These are phyloP conservation scores for Sylvia atricapilla DNA, from an alignment of 2,113 vertebrate species.

Conservation along the genomic window DNA sequence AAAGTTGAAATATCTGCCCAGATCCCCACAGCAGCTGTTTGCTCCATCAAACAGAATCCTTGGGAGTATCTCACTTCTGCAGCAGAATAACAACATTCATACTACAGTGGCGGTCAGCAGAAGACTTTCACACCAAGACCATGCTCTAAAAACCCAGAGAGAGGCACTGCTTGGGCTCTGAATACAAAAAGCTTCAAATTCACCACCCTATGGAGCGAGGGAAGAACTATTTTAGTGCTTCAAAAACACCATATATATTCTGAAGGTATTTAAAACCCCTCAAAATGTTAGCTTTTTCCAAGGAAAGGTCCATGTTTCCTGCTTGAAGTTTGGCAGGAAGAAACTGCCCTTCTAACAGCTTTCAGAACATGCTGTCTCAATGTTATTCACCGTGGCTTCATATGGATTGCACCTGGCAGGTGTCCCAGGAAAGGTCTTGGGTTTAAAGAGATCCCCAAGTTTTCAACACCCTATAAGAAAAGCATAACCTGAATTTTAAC, in stretches of 20 bases:
- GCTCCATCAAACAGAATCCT: neutral
- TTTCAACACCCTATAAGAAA: neutral
- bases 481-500: neutral
- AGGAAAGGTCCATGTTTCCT: neutral
- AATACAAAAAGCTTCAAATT: neutral
- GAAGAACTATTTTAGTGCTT: neutral
- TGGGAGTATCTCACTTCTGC: neutral
- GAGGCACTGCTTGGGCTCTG: neutral
- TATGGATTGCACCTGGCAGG: neutral
- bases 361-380: neutral
- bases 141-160: neutral
- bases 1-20: rapidly evolving
- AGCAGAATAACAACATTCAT: neutral
- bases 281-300: neutral
- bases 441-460: neutral
- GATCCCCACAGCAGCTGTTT: neutral
- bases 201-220: rapidly evolving
- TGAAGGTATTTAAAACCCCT: neutral
- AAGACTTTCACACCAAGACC: neutral
- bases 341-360: neutral
- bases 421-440: neutral
- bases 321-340: neutral
- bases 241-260: neutral
- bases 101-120: neutral
- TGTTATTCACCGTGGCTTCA: neutral